phyloP scores from a whole-genome alignment of 2,113 vertebrate species.

The Uropsilus gracilis region DNA sequence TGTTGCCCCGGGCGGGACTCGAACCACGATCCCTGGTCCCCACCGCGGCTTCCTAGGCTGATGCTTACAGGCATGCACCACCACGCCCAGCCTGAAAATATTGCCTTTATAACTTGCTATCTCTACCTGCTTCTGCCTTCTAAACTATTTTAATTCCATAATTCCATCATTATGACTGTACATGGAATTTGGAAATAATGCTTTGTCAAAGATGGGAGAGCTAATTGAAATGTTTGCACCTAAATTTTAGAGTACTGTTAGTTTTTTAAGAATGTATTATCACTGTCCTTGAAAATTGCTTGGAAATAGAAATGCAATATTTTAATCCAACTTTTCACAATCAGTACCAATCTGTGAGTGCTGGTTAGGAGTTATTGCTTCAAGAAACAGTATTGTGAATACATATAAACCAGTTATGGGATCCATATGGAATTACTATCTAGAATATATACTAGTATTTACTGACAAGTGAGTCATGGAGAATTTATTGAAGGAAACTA shows the following conservation, averaged over 20 bases:
- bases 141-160: background rate
- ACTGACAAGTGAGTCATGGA: background rate
- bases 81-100: no score
- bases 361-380: background rate
- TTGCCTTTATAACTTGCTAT: background rate
- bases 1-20: no score
- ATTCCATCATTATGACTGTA: background rate
- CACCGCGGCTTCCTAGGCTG: no score
- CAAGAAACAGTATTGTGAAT: background rate
- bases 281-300: background rate
- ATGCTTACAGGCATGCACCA: no score
- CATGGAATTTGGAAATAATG: background rate
- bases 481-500: background rate
- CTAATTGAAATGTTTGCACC: background rate
- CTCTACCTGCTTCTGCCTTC: background rate
- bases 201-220: background rate
- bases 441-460: background rate
- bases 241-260: background rate
- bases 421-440: background rate
- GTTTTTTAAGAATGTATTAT: background rate
- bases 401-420: background rate
- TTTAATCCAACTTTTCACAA: background rate
- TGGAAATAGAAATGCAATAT: background rate
- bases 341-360: background rate
- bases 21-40: no score